phyloP scores from a whole-genome alignment of 2,888 invertebrate genomes.

The Pseudococcus longispinus region DNA sequence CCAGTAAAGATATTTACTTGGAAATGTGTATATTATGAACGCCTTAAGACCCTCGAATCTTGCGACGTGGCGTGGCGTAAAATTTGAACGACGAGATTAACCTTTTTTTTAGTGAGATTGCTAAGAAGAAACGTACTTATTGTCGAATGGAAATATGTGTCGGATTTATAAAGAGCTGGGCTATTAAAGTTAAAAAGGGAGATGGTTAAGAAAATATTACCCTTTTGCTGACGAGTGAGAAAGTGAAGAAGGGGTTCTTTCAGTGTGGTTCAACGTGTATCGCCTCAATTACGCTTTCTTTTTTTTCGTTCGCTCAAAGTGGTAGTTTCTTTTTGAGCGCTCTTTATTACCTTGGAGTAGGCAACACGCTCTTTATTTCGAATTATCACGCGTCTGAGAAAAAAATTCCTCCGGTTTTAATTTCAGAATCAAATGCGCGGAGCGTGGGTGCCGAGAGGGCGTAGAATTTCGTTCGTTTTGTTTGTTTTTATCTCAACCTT shows the following conservation, averaged over 20 bases:
- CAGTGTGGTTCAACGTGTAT: not conserved
- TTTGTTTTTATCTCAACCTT: slow-evolving; percentile 1
- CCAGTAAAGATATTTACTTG: not conserved
- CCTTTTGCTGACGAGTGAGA: not conserved
- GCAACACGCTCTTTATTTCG: not conserved
- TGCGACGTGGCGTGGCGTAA: not conserved
- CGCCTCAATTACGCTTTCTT: not conserved
- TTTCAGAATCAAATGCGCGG: not conserved
- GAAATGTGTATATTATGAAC: not conserved
- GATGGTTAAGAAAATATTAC: not conserved
- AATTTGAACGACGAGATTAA: not conserved
- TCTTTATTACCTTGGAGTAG: not conserved
- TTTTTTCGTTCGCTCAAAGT: not conserved
- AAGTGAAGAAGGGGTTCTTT: not conserved
- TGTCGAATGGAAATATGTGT: not conserved
- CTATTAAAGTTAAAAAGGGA: not conserved
- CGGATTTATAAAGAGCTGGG: not conserved
- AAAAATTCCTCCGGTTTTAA: not conserved
- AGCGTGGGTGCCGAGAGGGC: not conserved
- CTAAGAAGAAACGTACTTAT: not conserved
- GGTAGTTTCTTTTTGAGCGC: not conserved
- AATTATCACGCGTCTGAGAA: not conserved
- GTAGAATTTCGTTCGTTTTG: not conserved
- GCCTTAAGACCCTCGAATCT: not conserved
- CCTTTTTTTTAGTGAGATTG: not conserved